Percentiles rank a stretch among this genome's conserved stretches.
Evolutionary conservation across 2,888 invertebrate species (phyloP).

Genomic region (Oxytorus armatus): DNA sequence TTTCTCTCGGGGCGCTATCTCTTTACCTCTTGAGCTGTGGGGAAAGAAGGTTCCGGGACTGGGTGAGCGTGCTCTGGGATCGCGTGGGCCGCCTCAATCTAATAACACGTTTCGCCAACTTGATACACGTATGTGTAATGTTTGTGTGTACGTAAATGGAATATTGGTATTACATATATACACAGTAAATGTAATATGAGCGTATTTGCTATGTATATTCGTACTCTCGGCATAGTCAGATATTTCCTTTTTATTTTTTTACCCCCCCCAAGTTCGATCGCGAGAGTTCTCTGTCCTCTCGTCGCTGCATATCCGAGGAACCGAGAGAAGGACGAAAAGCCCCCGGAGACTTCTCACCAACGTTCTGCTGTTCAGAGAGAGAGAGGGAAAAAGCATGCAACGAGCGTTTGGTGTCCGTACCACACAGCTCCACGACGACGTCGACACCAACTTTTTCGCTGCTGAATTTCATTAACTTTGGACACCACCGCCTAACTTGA

Average conservation of each 20-base stretch:
- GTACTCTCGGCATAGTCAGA: slow-evolving; percentile 40
- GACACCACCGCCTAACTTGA: slow-evolving; percentile 40
- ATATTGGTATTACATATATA: slow-evolving; percentile 44
- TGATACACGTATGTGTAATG: slow-evolving; percentile 50
- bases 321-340: slow-evolving; percentile 10
- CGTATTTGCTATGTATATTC: slow-evolving; percentile 5
- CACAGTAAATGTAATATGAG: not conserved
- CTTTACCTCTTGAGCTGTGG: slow-evolving; percentile 45
- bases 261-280: slow-evolving; percentile 27
- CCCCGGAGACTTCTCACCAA: slow-evolving; percentile 44
- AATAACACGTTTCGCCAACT: slow-evolving; percentile 78
- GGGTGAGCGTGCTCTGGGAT: slow-evolving; percentile 66
- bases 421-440: not conserved
- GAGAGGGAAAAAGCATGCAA: slow-evolving; percentile 10
- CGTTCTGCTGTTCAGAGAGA: slow-evolving; percentile 7
- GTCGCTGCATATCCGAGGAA: slow-evolving; percentile 13
- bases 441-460: slow-evolving; percentile 28
- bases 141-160: slow-evolving; percentile 41
- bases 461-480: slow-evolving; percentile 64
- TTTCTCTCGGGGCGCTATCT: slow-evolving; percentile 60
- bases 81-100: slow-evolving; percentile 80
- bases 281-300: slow-evolving; percentile 35
- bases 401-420: not conserved
- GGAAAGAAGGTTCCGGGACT: slow-evolving; percentile 68
- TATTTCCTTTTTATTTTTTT: slow-evolving; percentile 42